Percentiles rank a stretch among this genome's conserved stretches.
Conservation (phyloP, 1,140 invertebrate species). For the Hypsibius dujardini region DNA sequence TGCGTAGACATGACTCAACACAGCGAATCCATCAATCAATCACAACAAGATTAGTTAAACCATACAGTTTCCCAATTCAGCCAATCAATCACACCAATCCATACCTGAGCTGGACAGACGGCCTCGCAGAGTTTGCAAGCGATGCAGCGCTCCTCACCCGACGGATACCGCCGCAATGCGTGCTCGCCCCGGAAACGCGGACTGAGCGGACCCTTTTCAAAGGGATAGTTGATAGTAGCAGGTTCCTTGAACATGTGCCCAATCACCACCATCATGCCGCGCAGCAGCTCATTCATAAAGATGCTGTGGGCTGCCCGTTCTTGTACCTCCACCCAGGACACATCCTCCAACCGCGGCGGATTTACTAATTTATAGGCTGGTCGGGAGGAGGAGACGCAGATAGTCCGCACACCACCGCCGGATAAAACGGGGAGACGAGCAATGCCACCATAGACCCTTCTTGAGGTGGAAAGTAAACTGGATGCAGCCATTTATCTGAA, state of each 20-base stretch:
- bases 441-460: too few species aligned
- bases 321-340: background rate
- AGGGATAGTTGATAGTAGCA: constrained; percentile 95
- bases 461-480: too few species aligned
- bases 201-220: constrained; percentile 90
- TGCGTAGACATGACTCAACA: too few species aligned
- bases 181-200: constrained; percentile 93
- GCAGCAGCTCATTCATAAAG: constrained; percentile 1
- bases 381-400: background rate
- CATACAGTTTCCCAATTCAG: too few species aligned
- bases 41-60: too few species aligned
- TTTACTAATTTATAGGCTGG: background rate
- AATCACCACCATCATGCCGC: constrained; percentile 46
- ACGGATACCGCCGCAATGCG: constrained; percentile 79
- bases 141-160: constrained; percentile 93
- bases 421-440: too few species aligned
- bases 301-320: background rate
- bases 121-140: constrained; percentile 97
- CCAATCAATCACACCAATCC: too few species aligned
- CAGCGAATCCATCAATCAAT: too few species aligned
- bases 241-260: constrained; percentile 82
- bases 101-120: constrained; percentile 83
- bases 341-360: background rate
- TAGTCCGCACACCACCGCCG: background rate
- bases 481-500: too few species aligned